Evolutionary conservation across 2,888 invertebrate genomes (phyloP), one percentile per base, ranked within the genome.

Genomic region (Frankliniella fusca): DNA sequence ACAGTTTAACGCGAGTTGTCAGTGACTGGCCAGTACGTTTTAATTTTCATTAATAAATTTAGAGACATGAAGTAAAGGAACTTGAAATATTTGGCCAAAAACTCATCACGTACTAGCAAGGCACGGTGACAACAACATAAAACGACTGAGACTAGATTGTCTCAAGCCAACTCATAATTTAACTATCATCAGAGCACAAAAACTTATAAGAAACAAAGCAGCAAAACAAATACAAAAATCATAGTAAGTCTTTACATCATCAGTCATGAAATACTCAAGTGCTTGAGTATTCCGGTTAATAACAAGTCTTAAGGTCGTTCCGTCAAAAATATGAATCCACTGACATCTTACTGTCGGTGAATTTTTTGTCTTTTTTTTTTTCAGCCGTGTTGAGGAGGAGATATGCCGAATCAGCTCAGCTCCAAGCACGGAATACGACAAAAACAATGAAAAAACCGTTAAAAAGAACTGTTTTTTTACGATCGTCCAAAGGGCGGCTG

Each of bases 21-120:
- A 76, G 70, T 23, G 70, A 23, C 70, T 76, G 70, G 70, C 70
- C 27, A 76, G 70, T 76, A 76, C 70, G 70, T 11, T n/a, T 8
- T 23, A 0, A 76, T 23, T 12, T 76, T 23, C 27, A 12, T 70
- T 9, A 54, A 54, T 20, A 54, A 15, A 54, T 20, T 15, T 20
- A 7, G 54, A 20, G 5, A 54, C 38, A 20, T 10, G 12, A 54
- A 54, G 20, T 15, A 7, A 54, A 54, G 54, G 20, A 54, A 9
- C 0, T 15, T 15, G 20, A 54, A 54, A 12, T 38, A 38, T 38
- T 38, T 38, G 38, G 38, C 38, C 38, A 5, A 5, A 38, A 38
- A 76, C 8, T 27, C 10, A 7, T 70, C 27, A 12, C 70, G 70
- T 76, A 76, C 70, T 76, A 12, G 12, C 70, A 27, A 76, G 70